Base-by-base conservation (phyloP, 1,140 invertebrate genomes). In the Lerema accius region DNA sequence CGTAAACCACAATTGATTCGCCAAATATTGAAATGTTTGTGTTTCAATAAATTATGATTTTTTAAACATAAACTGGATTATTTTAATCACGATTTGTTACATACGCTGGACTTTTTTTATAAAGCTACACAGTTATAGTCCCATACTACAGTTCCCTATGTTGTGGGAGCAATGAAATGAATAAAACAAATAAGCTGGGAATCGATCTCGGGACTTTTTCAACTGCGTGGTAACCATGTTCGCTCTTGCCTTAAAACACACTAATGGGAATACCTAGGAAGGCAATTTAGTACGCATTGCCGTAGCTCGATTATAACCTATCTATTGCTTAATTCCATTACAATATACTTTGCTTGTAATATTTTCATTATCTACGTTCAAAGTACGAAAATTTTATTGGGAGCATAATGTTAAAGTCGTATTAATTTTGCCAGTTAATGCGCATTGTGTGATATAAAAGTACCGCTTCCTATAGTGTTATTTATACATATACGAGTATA, bases 21-120 rank as follows among this genome's bases (percentile, higher is more conserved):
- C 23, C 19, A 43, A 56, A 56, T 43, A 43, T 39, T 56, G 39
- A 23, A 43, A 16, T 55, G 39, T 55, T 55, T 55, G 39, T 55
- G 40, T 55, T 28, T 43, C 15, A 55, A 55, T 55, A 13, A 55
- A 28, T 55, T 42, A 37, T 55, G 51, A 32, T 55, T 55, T 42
- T 42, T 55, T 35, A 26, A 1, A 4, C 28, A 32, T 32, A 32
- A 4, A 32, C 28, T 32, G 28, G 28, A 32, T 32, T 32, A 32
- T 9, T 7, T 32, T 32, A 1, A 5, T n/a, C n/a, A n/a, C n/a
- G n/a, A n/a, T n/a, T n/a, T n/a, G n/a, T n/a, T n/a, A n/a, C n/a
- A n/a, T n/a, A n/a, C n/a, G n/a, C n/a, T n/a, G n/a, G n/a, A n/a
- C n/a, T n/a, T n/a, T n/a, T n/a, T n/a, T n/a, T n/a, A n/a, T n/a